These are phyloP conservation scores for Mylabris phalerata DNA, from an alignment of 1,140 invertebrate species.

Conservation along the genomic window DNA sequence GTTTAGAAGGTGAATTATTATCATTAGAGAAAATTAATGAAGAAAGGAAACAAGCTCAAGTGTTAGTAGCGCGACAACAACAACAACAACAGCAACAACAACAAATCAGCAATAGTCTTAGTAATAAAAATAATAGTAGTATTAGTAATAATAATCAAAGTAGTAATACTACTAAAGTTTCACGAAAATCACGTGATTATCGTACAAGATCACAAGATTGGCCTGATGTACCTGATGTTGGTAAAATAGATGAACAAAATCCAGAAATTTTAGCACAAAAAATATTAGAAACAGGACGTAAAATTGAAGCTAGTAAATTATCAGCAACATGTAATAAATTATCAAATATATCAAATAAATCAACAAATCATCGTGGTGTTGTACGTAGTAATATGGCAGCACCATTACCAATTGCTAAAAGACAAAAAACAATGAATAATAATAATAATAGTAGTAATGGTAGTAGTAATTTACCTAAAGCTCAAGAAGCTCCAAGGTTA, in stretches of 20 bases:
- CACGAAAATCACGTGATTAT: conserved; percentile 62
- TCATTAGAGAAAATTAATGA: conserved; percentile 63
- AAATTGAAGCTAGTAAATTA: conserved; percentile 75
- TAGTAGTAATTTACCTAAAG: background rate
- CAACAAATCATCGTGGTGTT: conserved; percentile 20
- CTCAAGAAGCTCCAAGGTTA: conserved; percentile 71
- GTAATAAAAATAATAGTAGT: no score
- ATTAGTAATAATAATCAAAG: no score
- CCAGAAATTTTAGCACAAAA: conserved; percentile 83
- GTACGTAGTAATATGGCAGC: conserved; percentile 36
- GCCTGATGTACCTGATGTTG: conserved; percentile 83
- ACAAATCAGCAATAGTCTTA: no score
- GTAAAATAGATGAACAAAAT: conserved; percentile 86
- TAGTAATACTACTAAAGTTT: conserved; percentile 21
- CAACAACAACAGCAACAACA: conserved; percentile 11
- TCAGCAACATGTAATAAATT: conserved; percentile 28
- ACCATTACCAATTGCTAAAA: conserved; percentile 26
- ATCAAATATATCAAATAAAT: conserved; percentile 18
- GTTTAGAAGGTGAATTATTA: conserved; percentile 67
- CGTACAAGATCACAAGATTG: conserved; percentile 78
- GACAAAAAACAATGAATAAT: conserved; percentile 25
- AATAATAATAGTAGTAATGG: background rate
- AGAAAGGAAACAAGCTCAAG: conserved; percentile 47
- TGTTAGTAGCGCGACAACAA: conserved; percentile 27
- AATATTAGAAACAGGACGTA: conserved; percentile 78